phyloP scores from a whole-genome alignment of 2,797 vertebrate species.

The Rhinichthys osculus region DNA sequence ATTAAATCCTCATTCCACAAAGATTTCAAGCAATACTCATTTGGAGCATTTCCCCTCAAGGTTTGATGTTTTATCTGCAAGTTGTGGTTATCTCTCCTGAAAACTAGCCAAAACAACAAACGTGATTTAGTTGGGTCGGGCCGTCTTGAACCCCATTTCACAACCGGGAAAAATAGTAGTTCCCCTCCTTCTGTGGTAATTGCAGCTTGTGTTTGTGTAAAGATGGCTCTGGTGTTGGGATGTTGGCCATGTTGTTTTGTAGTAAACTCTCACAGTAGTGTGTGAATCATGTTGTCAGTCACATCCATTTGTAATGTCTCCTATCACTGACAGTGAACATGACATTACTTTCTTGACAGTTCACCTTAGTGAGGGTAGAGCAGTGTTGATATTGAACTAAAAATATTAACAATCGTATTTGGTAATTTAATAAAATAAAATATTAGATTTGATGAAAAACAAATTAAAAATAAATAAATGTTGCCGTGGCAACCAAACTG shows the following conservation, averaged over 20 bases:
- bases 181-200: conserved; percentile 62
- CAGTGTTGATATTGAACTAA: background rate
- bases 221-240: conserved; percentile 62
- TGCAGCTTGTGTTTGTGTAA: conserved; percentile 59
- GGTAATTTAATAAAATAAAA: background rate
- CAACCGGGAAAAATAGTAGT: conserved; percentile 61
- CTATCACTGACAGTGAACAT: background rate
- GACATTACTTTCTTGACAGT: background rate
- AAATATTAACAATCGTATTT: background rate
- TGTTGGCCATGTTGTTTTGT: conserved; percentile 64
- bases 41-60: conserved; percentile 17
- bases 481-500: background rate
- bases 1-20: conserved; percentile 27
- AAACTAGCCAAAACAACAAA: conserved; percentile 45
- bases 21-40: conserved; percentile 24
- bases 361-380: background rate
- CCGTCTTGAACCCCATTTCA: conserved; percentile 4
- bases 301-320: conserved; percentile 11
- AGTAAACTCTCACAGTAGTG: conserved; percentile 31
- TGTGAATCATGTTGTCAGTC: conserved; percentile 3
- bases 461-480: background rate
- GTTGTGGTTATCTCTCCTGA: conserved; percentile 38
- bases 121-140: conserved; percentile 42
- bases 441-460: background rate
- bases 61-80: conserved; percentile 31